Evolutionary conservation across 23 tunicate genomes (phyloP), one percentile per base, ranked within the genome.

Genomic region (Botrylloides violaceus): DNA sequence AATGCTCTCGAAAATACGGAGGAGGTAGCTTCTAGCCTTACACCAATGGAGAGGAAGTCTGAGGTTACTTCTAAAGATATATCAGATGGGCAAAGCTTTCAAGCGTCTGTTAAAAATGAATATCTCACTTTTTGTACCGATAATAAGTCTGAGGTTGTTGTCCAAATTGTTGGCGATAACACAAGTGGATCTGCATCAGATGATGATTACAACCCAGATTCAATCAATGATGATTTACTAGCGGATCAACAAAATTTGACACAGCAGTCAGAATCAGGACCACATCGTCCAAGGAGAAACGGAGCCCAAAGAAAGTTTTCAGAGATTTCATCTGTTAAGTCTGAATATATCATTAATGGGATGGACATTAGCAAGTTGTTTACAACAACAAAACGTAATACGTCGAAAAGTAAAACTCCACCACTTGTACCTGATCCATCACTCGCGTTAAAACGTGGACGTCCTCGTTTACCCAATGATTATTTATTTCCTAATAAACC

Each of bases 391-490:
- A 22, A 26, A 9, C 23, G 29, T 7, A 59, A 18, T 26, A 6
- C 30, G 64, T 7, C 30, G 19, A 26, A n/a, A 59, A 18, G 28
- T 6, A 22, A 7, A n/a, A 9, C 3, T 29, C 70, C 35, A 22
- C 70, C 12, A 25, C 33, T 31, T 33, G 12, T 21, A 63, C 33
- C 33, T 31, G 70, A 63, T 4, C 70, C 70, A 63, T 31, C 32
- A 3, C 32, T 27, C 33, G 34, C 35, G 7, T 6, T 63, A 22
- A 63, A 28, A 63, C 56, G 58, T 20, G 74, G 74, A 38, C 36
- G 74, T 32, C 74, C 74, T 19, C 43, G 28, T 1, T n/a, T 26
- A 20, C 29, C 74, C 18, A 39, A 68, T 22, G 74, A 68, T 68
- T 12, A 36, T 19, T 24, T 68, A 1, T 68, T 68, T 28, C 74